These are phyloP conservation scores for Anadara kagoshimensis DNA, from an alignment of 1,140 invertebrate species.

Conservation along the genomic window DNA sequence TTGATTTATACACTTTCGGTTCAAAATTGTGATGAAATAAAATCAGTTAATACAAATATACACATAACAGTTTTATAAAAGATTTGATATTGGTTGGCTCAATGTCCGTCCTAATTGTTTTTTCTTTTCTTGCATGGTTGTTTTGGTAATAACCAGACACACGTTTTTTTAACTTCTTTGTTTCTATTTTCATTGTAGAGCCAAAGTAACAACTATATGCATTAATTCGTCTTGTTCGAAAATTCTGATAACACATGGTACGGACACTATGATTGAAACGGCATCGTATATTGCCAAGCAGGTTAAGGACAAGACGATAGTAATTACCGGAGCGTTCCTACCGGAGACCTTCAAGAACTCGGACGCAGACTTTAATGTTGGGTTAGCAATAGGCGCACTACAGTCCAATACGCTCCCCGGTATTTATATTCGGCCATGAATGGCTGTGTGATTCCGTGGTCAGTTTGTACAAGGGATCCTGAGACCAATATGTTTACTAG, in stretches of 20 bases:
- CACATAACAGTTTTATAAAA: too few species aligned
- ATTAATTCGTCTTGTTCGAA: conserved; percentile 8
- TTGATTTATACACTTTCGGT: too few species aligned
- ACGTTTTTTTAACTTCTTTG: too few species aligned
- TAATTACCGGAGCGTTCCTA: conserved; percentile 51
- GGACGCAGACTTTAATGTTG: conserved; percentile 62
- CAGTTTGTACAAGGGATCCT: conserved; percentile 13
- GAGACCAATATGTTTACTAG: conserved; percentile 28
- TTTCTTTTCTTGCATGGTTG: too few species aligned
- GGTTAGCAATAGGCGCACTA: conserved; percentile 53
- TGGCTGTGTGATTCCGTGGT: conserved; percentile 36
- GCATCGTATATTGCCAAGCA: conserved; percentile 40
- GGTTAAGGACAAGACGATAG: conserved; percentile 29
- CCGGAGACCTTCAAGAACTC: conserved; percentile 58
- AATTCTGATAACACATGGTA: conserved; percentile 58
- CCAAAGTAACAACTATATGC: conserved; percentile 22
- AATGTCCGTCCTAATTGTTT: too few species aligned
- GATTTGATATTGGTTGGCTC: too few species aligned
- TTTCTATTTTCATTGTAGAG: conserved; percentile 25
- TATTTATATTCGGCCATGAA: conserved; percentile 53
- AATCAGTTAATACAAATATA: too few species aligned
- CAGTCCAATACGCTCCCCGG: conserved; percentile 30
- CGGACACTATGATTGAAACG: conserved; percentile 56
- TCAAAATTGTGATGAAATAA: too few species aligned
- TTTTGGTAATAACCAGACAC: too few species aligned